phyloP scores from a whole-genome alignment of 2,888 invertebrate species.

The Rhagium mordax region DNA sequence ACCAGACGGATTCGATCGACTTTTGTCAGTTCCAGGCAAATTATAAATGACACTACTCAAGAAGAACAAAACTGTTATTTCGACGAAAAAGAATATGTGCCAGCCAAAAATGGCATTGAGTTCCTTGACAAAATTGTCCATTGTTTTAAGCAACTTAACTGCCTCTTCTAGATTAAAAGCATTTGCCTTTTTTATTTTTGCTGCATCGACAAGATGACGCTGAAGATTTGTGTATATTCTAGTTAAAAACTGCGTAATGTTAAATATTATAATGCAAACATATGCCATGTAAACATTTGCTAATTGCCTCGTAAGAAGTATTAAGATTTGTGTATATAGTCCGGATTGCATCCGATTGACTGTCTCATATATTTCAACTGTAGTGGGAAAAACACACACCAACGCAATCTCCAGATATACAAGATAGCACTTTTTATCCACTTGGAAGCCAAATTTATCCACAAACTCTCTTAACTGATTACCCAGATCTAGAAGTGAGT shows the following conservation, averaged over 20 bases:
- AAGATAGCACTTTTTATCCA: not conserved
- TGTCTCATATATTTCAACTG: not conserved
- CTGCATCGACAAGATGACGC: not conserved
- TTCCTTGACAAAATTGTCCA: not conserved
- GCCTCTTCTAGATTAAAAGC: not conserved
- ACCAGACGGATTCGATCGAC: not conserved
- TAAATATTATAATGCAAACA: not conserved
- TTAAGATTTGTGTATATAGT: not conserved
- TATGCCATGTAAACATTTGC: not conserved
- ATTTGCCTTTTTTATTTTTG: not conserved
- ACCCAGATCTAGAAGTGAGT: not conserved
- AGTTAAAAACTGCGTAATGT: not conserved
- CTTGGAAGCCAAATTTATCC: not conserved
- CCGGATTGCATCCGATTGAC: not conserved
- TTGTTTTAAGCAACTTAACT: not conserved
- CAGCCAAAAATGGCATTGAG: not conserved
- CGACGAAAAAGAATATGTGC: not conserved
- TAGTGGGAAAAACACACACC: not conserved
- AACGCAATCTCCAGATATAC: not conserved
- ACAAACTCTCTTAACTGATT: not conserved
- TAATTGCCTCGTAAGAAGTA: not conserved
- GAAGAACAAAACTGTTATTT: not conserved
- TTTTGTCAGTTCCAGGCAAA: not conserved
- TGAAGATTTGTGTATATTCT: not conserved
- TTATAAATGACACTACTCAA: not conserved